Evolutionary conservation across 2,888 invertebrate species (phyloP).

Genomic region (Penaeus monodon): DNA sequence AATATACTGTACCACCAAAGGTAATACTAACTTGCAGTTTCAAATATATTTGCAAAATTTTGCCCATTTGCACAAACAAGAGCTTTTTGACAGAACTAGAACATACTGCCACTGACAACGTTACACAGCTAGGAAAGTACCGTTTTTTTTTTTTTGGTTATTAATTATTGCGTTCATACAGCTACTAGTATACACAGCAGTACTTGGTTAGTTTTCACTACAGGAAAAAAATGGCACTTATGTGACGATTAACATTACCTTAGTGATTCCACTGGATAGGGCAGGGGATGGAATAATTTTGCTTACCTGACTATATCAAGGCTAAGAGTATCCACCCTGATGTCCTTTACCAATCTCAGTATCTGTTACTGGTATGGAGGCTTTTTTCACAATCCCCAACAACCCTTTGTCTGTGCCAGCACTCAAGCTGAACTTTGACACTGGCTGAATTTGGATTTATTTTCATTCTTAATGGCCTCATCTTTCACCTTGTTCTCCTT

Average conservation of each 20-base stretch:
- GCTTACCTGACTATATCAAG: not conserved
- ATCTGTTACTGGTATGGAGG: slow-evolving; percentile 52
- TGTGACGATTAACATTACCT: slow-evolving; percentile 24
- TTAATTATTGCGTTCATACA: too few relatives aligned
- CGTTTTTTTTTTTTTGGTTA: too few relatives aligned
- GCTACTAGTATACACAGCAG: slow-evolving; percentile 12
- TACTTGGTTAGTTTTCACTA: slow-evolving; percentile 18
- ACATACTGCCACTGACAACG: too few relatives aligned
- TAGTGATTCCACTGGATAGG: slow-evolving; percentile 39
- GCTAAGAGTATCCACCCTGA: too few relatives aligned
- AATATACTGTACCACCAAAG: too few relatives aligned
- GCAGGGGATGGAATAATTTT: not conserved
- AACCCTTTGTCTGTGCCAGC: slow-evolving; percentile 46
- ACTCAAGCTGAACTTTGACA: too few relatives aligned
- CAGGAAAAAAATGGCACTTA: slow-evolving; percentile 23
- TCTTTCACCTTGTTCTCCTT: slow-evolving; percentile 45
- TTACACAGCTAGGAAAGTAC: not conserved
- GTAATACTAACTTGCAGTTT: too few relatives aligned
- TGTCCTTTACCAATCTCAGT: slow-evolving; percentile 58
- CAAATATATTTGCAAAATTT: too few relatives aligned
- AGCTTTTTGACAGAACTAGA: too few relatives aligned
- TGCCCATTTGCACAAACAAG: too few relatives aligned
- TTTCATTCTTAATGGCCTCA: slow-evolving; percentile 8
- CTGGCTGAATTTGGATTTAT: not conserved
- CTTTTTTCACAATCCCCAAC: slow-evolving; percentile 58